A percentile compares a stretch with the other conserved stretches of the same genome.
Evolutionary conservation across 2,797 vertebrate species (phyloP).

Genomic region (Sebastes steindachneri): DNA sequence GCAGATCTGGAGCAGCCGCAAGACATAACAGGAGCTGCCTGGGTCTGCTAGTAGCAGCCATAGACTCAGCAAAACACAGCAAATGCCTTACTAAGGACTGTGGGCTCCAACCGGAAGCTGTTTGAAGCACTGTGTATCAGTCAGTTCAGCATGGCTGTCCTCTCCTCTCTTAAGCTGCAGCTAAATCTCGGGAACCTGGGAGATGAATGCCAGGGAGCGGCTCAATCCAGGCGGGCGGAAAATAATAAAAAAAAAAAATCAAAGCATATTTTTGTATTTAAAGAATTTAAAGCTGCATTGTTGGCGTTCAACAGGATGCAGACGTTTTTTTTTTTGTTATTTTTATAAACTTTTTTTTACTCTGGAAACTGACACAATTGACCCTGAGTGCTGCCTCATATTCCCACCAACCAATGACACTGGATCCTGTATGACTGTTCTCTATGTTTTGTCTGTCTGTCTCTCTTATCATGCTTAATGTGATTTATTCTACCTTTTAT

Average conservation of each 20-base stretch:
- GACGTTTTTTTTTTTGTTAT: conserved; percentile 73
- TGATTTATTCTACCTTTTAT: conserved; percentile 83
- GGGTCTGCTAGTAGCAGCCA: conserved; percentile 84
- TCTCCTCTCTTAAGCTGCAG: conserved; percentile 86
- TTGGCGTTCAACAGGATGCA: conserved; percentile 85
- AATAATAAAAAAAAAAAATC: conserved; percentile 49
- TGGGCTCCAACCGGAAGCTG: conserved; percentile 75
- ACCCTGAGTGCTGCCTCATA: conserved; percentile 92
- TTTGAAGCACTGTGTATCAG: conserved; percentile 85
- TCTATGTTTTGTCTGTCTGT: conserved; percentile 53
- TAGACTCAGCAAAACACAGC: conserved; percentile 93
- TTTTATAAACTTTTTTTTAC: conserved; percentile 87
- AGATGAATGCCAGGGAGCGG: conserved; percentile 38
- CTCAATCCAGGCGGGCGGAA: conserved; percentile 61
- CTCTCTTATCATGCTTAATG: conserved; percentile 70
- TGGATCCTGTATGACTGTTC: conserved; percentile 87
- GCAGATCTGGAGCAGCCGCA: conserved; percentile 95
- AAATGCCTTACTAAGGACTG: conserved; percentile 93
- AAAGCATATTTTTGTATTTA: conserved; percentile 92
- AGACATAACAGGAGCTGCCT: conserved; percentile 91
- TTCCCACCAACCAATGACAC: conserved; percentile 84
- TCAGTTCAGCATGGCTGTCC: conserved; percentile 82
- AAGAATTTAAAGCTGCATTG: conserved; percentile 90
- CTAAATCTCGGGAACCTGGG: conserved; percentile 84
- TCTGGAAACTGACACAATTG: conserved; percentile 88